Base-by-base conservation (phyloP, 2,888 invertebrate species). In the Scaptomyza polygonia region DNA sequence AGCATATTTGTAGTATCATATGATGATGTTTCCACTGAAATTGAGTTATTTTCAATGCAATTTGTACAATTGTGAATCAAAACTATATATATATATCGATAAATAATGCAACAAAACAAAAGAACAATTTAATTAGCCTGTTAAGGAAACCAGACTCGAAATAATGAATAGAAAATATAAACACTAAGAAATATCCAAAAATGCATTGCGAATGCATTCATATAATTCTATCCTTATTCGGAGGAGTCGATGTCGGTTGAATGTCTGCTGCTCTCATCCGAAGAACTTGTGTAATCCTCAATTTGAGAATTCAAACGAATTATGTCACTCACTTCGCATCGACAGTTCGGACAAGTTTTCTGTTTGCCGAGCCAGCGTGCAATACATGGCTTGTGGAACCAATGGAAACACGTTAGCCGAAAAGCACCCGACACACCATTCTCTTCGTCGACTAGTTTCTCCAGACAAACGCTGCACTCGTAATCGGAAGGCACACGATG, bases 11-110 rank as follows among this genome's bases (percentile, higher is more conserved):
- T n/a, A n/a, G n/a, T n/a, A n/a, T n/a, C n/a, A n/a, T n/a, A n/a
- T n/a, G n/a, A n/a, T 77, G 53, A 14, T 47, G n/a, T 44, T 51
- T 36, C 49, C 42, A 44, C 21, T 57, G 63, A 79, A 83, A 78
- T 83, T 71, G 67, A 83, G 72, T 57, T 65, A 75, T 83, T 83
- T 68, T 42, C 53, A 63, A 42, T 61, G 48, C 29, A 74, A 75
- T 51, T 77, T 34, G 7, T 7, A 32, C 30, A 4, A 27, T 49
- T 7, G 18, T 25, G 34, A 25, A 36, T n/a, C n/a, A n/a, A n/a
- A n/a, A n/a, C n/a, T n/a, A n/a, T n/a, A n/a, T n/a, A n/a, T n/a
- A n/a, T n/a, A n/a, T n/a, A n/a, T n/a, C n/a, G n/a, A n/a, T n/a
- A 36, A 36, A 36, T 5, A 25, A 5, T 7, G 8, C 29, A 29